Conservation (phyloP, 2,888 invertebrate genomes). For the Pristionchus mayeri region DNA sequence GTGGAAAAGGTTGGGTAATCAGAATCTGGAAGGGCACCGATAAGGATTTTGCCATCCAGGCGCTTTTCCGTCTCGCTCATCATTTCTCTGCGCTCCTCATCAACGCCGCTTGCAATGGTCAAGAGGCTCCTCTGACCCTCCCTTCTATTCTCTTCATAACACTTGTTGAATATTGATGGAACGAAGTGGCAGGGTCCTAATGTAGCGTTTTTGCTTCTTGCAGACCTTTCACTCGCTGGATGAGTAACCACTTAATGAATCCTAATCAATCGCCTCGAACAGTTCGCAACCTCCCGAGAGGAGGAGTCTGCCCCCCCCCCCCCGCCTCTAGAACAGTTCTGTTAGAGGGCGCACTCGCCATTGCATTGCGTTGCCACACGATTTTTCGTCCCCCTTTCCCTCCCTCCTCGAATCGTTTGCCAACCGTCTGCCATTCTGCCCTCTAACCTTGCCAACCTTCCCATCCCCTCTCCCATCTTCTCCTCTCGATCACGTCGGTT, state of each 20-base stretch:
- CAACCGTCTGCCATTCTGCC: not conserved
- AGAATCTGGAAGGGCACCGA: not conserved
- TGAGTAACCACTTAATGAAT: too few relatives aligned
- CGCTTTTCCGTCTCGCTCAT: not conserved
- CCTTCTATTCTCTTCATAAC: too few relatives aligned
- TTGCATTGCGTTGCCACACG: constrained; percentile 29
- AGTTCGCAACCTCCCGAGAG: too few relatives aligned
- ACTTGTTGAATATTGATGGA: too few relatives aligned
- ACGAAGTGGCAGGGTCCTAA: too few relatives aligned
- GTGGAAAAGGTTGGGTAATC: constrained; percentile 18
- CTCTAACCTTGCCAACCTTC: constrained; percentile 13
- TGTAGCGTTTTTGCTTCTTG: too few relatives aligned
- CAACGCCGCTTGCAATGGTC: not conserved
- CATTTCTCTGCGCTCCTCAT: not conserved
- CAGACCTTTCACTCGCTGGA: too few relatives aligned
- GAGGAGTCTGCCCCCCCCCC: not conserved
- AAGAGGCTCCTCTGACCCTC: too few relatives aligned
- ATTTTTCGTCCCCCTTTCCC: constrained; percentile 6
- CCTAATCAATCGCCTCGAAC: too few relatives aligned
- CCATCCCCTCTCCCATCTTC: not conserved
- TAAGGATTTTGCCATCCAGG: constrained; percentile 33
- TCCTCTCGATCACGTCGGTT: not conserved
- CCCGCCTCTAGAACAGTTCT: constrained; percentile 29
- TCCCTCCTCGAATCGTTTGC: constrained; percentile 29
- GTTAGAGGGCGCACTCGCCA: not conserved